A percentile compares a stretch with the other conserved stretches of the same genome.
phyloP scores from a whole-genome alignment of 2,888 invertebrate genomes.

The Ormyrus rosae region DNA sequence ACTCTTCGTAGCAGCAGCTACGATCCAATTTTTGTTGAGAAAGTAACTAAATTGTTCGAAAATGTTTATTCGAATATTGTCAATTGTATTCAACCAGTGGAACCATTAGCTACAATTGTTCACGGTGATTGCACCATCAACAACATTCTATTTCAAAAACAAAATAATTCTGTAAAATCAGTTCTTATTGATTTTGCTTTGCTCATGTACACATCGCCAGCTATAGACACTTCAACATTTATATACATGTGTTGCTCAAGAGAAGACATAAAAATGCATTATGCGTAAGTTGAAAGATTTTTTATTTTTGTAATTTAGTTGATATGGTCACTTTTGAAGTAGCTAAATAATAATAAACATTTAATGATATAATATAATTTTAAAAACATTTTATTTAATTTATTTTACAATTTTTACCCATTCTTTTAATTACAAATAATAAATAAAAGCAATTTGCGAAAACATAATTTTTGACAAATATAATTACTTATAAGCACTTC shows the following conservation, averaged over 20 bases:
- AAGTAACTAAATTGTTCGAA: conserved; percentile 58
- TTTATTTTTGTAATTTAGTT: too few species aligned
- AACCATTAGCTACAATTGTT: conserved; percentile 68
- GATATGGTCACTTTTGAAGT: too few species aligned
- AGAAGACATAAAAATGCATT: conserved; percentile 44
- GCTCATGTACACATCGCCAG: conserved; percentile 65
- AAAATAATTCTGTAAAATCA: conserved; percentile 29
- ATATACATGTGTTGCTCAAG: conserved; percentile 62
- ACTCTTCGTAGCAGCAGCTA: conserved; percentile 59
- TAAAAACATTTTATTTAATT: too few species aligned
- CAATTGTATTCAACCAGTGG: conserved; percentile 57
- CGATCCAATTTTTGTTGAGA: conserved; percentile 63
- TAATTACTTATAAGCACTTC: too few species aligned
- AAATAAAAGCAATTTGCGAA: too few species aligned
- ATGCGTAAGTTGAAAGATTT: conserved; percentile 22
- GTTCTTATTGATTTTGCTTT: conserved; percentile 66
- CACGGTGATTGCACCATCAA: conserved; percentile 70
- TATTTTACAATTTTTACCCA: too few species aligned
- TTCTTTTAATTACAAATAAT: too few species aligned
- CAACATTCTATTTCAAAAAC: conserved; percentile 65
- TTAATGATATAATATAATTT: too few species aligned
- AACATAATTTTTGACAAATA: too few species aligned
- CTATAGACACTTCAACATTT: conserved; percentile 68
- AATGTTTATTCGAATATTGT: conserved; percentile 58
- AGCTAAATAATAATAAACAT: too few species aligned